Percentiles rank a stretch among this genome's conserved stretches.
phyloP scores from a whole-genome alignment of 2,888 invertebrate species.

The Archips xylosteana region DNA sequence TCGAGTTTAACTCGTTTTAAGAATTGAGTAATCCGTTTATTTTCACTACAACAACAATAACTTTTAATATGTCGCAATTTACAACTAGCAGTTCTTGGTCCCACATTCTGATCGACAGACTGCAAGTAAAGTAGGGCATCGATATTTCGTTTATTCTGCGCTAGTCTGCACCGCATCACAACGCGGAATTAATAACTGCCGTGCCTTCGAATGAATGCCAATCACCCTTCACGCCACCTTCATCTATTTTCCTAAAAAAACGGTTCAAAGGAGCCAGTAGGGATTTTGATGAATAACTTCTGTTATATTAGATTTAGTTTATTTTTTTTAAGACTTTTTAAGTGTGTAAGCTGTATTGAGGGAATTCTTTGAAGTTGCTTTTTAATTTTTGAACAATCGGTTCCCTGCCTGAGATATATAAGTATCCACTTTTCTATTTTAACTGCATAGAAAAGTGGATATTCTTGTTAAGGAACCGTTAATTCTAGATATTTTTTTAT shows the following conservation, averaged over 20 bases:
- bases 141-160: not conserved
- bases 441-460: too few species aligned
- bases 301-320: not conserved
- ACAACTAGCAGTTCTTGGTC: not conserved
- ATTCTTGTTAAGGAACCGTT: too few species aligned
- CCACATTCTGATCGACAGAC: not conserved
- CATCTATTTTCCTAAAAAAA: not conserved
- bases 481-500: too few species aligned
- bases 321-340: not conserved
- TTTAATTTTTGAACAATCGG: too few species aligned
- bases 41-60: too few species aligned
- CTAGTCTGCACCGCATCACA: not conserved
- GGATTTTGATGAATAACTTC: not conserved
- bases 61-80: not conserved
- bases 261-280: not conserved
- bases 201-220: conserved; percentile 22
- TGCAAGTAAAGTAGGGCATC: conserved; percentile 51
- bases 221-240: conserved; percentile 17
- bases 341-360: too few species aligned
- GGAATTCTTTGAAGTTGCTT: too few species aligned
- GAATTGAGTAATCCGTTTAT: too few species aligned
- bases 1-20: too few species aligned
- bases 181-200: conserved; percentile 36
- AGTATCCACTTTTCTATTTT: too few species aligned
- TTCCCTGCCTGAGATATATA: too few species aligned